Conservation (phyloP, 2,888 invertebrate genomes). For the Formica aserva region DNA sequence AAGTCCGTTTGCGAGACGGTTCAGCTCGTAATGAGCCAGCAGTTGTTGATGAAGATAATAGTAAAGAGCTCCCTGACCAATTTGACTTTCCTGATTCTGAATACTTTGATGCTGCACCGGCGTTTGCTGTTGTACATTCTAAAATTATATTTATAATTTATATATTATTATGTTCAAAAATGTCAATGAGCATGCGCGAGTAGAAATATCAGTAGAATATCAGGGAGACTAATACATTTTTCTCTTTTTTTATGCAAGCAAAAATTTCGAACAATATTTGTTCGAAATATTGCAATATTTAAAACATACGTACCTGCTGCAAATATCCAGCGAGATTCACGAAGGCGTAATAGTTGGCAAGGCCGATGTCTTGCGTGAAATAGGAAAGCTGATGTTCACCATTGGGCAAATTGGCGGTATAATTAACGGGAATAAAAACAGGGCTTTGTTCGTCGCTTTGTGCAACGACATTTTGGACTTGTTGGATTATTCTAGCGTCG, state of each 20-base stretch:
- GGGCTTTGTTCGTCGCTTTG: constrained; percentile 79
- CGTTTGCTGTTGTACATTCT: constrained; percentile 38
- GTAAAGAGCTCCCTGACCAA: constrained; percentile 85
- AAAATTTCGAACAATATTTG: not conserved
- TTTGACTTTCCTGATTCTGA: constrained; percentile 39
- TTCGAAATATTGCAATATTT: constrained; percentile 3
- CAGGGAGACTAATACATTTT: not conserved
- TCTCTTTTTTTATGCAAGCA: not conserved
- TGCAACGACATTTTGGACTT: constrained; percentile 87
- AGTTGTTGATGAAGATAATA: constrained; percentile 90
- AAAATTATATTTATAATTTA: not conserved
- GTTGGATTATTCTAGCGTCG: constrained; percentile 89
- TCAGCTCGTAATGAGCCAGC: constrained; percentile 91
- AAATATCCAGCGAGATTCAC: constrained; percentile 87
- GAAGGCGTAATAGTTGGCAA: constrained; percentile 89
- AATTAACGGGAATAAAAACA: constrained; percentile 89
- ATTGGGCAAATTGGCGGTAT: constrained; percentile 86
- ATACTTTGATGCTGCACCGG: constrained; percentile 50
- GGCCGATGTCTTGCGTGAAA: constrained; percentile 91
- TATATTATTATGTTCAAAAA: not conserved
- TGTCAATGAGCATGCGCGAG: not conserved
- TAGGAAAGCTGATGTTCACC: constrained; percentile 89
- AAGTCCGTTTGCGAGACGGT: constrained; percentile 90
- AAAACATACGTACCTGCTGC: constrained; percentile 32
- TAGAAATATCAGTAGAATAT: no score